Percentiles rank a stretch among this genome's conserved stretches.
Evolutionary conservation across 2,888 invertebrate species (phyloP).

Genomic region (Sesia apiformis): DNA sequence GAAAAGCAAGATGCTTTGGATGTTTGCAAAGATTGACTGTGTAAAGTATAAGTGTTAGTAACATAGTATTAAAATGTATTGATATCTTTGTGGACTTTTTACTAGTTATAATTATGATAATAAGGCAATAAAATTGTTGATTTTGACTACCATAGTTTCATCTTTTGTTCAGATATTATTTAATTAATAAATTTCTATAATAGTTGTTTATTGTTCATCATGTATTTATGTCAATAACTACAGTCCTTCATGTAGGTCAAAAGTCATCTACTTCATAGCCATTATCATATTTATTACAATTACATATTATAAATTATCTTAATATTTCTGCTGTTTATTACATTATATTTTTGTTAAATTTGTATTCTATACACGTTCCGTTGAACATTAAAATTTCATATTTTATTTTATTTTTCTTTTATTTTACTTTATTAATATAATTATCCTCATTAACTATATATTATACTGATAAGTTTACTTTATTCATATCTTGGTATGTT

Average conservation of each 20-base stretch:
- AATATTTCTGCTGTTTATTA: background rate
- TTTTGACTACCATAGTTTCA: background rate
- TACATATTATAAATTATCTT: background rate
- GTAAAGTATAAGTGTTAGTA: conserved; percentile 16
- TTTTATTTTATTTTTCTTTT: background rate
- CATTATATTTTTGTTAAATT: background rate
- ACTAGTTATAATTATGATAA: background rate
- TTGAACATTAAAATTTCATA: background rate
- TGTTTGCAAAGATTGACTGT: conserved; percentile 84
- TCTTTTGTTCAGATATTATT: background rate
- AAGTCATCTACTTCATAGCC: background rate
- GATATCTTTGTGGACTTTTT: background rate
- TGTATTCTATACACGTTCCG: background rate
- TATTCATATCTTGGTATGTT: no score
- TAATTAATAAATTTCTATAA: background rate
- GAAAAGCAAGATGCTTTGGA: conserved; percentile 90
- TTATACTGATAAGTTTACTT: no score
- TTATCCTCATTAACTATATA: no score
- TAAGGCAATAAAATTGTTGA: background rate
- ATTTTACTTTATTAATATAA: background rate
- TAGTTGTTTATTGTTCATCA: background rate
- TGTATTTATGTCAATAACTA: background rate
- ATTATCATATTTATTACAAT: background rate
- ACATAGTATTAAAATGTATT: background rate
- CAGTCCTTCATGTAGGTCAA: background rate